Evolutionary conservation across 2,888 invertebrate genomes (phyloP).

Genomic region (Hypsopygia costalis): DNA sequence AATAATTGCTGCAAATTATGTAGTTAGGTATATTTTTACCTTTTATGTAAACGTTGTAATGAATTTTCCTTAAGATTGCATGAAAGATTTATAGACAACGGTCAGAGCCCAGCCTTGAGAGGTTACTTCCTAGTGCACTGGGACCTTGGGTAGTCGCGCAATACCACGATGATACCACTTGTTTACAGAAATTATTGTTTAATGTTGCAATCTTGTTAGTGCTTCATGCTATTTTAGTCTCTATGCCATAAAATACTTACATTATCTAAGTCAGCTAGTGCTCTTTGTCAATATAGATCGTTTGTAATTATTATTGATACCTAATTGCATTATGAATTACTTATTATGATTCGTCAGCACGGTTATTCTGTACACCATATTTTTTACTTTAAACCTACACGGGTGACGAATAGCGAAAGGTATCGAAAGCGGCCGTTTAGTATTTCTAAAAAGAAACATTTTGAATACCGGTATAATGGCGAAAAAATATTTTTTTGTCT

Average conservation of each 20-base stretch:
- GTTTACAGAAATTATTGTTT: constrained; percentile 32
- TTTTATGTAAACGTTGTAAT: constrained; percentile 16
- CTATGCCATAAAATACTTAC: not conserved
- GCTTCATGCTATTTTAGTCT: constrained; percentile 5
- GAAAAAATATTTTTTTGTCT: too few relatives aligned
- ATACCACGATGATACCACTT: constrained; percentile 16
- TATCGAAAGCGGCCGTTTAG: too few relatives aligned
- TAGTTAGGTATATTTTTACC: constrained; percentile 2
- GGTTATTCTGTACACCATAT: too few relatives aligned
- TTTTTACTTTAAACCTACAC: too few relatives aligned
- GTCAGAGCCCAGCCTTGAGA: constrained; percentile 50
- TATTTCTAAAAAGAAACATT: too few relatives aligned
- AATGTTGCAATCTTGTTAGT: constrained; percentile 15
- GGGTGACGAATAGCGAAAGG: too few relatives aligned
- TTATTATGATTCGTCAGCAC: too few relatives aligned
- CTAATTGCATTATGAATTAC: too few relatives aligned
- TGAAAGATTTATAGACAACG: constrained; percentile 48
- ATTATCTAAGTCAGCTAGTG: too few relatives aligned
- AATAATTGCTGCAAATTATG: constrained; percentile 3
- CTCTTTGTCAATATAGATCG: too few relatives aligned
- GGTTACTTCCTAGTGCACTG: constrained; percentile 63
- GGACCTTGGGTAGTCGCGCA: constrained; percentile 55
- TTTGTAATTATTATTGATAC: too few relatives aligned
- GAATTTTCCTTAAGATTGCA: constrained; percentile 35
- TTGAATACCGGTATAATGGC: too few relatives aligned